phyloP scores from a whole-genome alignment of 2,113 vertebrate genomes.

The Colistium nudipinnis region DNA sequence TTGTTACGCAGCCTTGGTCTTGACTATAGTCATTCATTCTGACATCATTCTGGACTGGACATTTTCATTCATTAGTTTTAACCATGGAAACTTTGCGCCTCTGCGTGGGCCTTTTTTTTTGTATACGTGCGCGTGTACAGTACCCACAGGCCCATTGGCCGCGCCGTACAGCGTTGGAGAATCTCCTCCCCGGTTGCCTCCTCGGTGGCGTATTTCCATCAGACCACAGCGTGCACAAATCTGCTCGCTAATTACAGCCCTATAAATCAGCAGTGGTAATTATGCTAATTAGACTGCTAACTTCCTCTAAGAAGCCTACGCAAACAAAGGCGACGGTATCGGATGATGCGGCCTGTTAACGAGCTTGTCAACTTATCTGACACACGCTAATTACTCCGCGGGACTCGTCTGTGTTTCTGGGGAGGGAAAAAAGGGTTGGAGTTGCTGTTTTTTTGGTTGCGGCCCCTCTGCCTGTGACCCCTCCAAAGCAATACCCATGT shows the following conservation, averaged over 20 bases:
- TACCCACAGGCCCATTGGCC: neutral
- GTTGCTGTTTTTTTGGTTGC: conserved; percentile 33
- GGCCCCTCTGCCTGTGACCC: conserved; percentile 11
- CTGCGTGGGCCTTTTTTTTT: neutral
- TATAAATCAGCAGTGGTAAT: conserved; percentile 81
- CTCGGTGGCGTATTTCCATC: conserved; percentile 48
- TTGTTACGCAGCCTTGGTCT: neutral
- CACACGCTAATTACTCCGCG: conserved; percentile 74
- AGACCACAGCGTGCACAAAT: conserved; percentile 61
- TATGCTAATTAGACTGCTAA: conserved; percentile 80
- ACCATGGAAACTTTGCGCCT: neutral
- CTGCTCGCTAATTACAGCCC: conserved; percentile 77
- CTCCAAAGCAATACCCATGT: neutral
- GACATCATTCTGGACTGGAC: too few relatives aligned
- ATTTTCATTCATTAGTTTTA: too few relatives aligned
- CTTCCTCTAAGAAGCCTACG: conserved; percentile 80
- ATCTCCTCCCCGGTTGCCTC: conserved; percentile 43
- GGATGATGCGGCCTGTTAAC: conserved; percentile 78
- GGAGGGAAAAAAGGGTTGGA: conserved; percentile 13
- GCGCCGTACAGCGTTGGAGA: conserved; percentile 12
- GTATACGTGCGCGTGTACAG: neutral
- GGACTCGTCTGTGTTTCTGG: conserved; percentile 58
- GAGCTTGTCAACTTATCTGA: conserved; percentile 81
- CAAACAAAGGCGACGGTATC: conserved; percentile 76
- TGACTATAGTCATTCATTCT: conserved; percentile 9